Conservation (phyloP, 2,113 vertebrate species). For the Elephas maximus region DNA sequence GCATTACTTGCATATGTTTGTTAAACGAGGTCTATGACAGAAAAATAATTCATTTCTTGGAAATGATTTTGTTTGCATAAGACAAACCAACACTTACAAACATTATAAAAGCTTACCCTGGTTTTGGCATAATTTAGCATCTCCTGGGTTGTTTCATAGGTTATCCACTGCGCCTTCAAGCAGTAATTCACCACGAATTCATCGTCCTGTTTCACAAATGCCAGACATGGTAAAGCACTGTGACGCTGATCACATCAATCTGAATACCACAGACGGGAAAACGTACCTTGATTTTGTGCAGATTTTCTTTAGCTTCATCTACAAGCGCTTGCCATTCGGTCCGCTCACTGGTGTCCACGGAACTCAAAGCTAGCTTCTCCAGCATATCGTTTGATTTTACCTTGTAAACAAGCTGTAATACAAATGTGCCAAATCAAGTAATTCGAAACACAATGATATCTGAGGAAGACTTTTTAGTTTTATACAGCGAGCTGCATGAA, state of each 20-base stretch:
- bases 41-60: not conserved
- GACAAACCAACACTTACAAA: not conserved
- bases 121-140: slow-evolving; percentile 94
- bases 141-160: slow-evolving; percentile 94
- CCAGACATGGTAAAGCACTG: not conserved
- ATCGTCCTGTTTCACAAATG: slow-evolving; percentile 90
- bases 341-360: slow-evolving; percentile 85
- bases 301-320: slow-evolving; percentile 93
- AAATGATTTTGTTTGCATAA: not conserved
- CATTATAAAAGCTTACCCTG: slow-evolving; percentile 84
- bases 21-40: not conserved
- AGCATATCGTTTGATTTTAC: slow-evolving; percentile 95
- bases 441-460: not conserved
- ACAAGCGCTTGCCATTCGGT: slow-evolving; percentile 91
- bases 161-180: slow-evolving; percentile 95
- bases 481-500: not conserved
- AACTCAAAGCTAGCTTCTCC: slow-evolving; percentile 94
- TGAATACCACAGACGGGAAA: not conserved
- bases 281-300: slow-evolving; percentile 95
- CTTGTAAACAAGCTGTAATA: slow-evolving; percentile 95
- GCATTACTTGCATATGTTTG: not conserved
- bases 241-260: not conserved
- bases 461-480: not conserved
- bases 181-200: slow-evolving; percentile 97
- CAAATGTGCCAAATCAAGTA: not conserved